A percentile compares a stretch with the other conserved stretches of the same genome.
Conservation (phyloP, 2,888 invertebrate species). For the Lycocerus yunnanus region DNA sequence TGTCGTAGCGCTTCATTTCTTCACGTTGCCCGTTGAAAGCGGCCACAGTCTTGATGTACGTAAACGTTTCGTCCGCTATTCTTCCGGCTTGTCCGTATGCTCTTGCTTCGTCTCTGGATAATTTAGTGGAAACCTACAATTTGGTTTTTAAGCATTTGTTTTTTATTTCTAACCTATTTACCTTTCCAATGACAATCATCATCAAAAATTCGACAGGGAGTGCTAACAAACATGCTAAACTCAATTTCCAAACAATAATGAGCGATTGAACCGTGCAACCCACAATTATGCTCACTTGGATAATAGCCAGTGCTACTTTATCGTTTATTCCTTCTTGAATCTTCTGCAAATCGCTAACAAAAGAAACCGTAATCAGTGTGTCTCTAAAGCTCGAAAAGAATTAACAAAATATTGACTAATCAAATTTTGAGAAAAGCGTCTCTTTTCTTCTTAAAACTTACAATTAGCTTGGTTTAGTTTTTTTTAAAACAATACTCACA, state of each 20-base stretch:
- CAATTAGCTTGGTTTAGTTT: too few species aligned
- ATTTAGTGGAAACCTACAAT: neutral
- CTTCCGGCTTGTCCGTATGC: neutral
- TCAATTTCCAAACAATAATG: neutral
- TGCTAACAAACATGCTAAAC: neutral
- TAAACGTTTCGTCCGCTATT: neutral
- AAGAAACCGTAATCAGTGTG: too few species aligned
- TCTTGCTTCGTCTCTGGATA: neutral
- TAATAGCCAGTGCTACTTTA: conserved; percentile 71
- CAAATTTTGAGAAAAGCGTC: too few species aligned
- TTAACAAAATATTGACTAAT: too few species aligned
- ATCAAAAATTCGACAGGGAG: neutral
- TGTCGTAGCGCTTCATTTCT: neutral
- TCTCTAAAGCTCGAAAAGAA: too few species aligned
- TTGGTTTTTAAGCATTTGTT: conserved; percentile 54
- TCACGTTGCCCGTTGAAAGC: neutral
- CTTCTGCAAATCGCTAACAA: conserved; percentile 75
- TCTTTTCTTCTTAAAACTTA: too few species aligned
- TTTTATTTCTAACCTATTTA: neutral
- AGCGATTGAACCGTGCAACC: neutral
- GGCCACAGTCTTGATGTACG: neutral
- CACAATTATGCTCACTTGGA: neutral
- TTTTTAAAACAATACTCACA: conserved; percentile 56
- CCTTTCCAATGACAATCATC: neutral
- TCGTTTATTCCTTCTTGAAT: conserved; percentile 49